Percentiles rank a stretch among this genome's conserved stretches.
These are phyloP conservation scores for Pipistrellus pygmaeus DNA, from an alignment of 2,797 vertebrate genomes.

Conservation along the genomic window DNA sequence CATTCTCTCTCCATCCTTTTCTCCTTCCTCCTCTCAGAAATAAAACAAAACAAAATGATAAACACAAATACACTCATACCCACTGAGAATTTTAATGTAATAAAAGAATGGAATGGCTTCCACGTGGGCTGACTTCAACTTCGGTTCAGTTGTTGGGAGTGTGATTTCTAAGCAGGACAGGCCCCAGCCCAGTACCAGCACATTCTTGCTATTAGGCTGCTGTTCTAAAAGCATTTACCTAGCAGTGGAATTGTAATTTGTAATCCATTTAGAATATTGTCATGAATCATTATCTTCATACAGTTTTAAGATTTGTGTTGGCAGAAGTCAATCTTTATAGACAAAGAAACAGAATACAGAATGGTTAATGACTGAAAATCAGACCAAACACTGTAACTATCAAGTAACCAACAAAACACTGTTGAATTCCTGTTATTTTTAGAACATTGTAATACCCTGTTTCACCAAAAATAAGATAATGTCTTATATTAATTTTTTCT, in stretches of 20 bases:
- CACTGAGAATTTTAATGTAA: neutral
- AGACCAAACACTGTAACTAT: neutral
- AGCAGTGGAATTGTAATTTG: neutral
- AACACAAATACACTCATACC: neutral
- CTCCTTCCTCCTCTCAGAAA: neutral
- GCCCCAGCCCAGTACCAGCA: neutral
- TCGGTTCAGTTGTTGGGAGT: neutral
- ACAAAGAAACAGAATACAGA: neutral
- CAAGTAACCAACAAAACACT: neutral
- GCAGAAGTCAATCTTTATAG: neutral
- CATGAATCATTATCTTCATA: neutral
- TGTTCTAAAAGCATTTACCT: constrained; percentile 32
- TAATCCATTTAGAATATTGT: neutral
- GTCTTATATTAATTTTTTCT: no score
- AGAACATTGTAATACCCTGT: neutral
- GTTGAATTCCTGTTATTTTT: neutral
- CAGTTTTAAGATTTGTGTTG: neutral
- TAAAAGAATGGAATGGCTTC: neutral
- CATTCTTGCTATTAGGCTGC: neutral
- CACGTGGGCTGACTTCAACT: neutral
- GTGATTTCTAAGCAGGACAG: neutral
- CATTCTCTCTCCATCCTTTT: neutral
- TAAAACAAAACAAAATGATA: neutral
- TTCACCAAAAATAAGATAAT: no score
- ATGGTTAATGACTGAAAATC: neutral